Percentiles rank a stretch among this genome's conserved stretches.
Evolutionary conservation across 2,797 vertebrate genomes (phyloP).

Genomic region (Galago senegalensis): DNA sequence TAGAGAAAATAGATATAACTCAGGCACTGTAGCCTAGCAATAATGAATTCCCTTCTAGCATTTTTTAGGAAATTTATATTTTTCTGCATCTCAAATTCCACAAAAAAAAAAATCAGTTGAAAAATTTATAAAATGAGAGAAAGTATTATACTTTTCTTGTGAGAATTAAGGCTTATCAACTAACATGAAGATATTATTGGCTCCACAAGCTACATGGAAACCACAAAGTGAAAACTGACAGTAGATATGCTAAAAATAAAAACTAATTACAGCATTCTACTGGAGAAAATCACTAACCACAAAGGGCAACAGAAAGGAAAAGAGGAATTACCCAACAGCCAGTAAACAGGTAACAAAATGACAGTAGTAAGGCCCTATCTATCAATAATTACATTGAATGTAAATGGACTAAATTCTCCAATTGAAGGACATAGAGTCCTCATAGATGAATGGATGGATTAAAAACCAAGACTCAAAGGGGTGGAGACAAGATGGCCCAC

Average conservation of each 20-base stretch:
- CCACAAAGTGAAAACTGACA: neutral
- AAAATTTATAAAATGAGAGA: neutral
- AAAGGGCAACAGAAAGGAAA: neutral
- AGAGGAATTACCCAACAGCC: neutral
- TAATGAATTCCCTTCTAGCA: neutral
- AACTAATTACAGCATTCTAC: neutral
- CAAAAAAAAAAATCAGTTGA: neutral
- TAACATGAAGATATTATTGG: neutral
- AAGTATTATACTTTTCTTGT: slow-evolving; percentile 23
- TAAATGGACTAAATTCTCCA: neutral
- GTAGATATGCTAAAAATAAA: neutral
- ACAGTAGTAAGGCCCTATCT: neutral
- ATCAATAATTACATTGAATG: neutral
- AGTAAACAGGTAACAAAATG: neutral
- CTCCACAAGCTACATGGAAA: neutral
- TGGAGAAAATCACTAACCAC: neutral
- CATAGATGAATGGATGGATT: neutral
- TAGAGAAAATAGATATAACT: neutral
- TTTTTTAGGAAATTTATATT: neutral
- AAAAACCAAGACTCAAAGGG: neutral
- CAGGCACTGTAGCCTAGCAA: neutral
- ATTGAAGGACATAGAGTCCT: neutral
- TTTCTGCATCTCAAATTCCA: slow-evolving; percentile 4
- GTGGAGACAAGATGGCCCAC: too few relatives aligned
- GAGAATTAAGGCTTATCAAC: slow-evolving; percentile 10